Conservation (phyloP, 2,888 invertebrate species). For the Oasisia sp. region DNA sequence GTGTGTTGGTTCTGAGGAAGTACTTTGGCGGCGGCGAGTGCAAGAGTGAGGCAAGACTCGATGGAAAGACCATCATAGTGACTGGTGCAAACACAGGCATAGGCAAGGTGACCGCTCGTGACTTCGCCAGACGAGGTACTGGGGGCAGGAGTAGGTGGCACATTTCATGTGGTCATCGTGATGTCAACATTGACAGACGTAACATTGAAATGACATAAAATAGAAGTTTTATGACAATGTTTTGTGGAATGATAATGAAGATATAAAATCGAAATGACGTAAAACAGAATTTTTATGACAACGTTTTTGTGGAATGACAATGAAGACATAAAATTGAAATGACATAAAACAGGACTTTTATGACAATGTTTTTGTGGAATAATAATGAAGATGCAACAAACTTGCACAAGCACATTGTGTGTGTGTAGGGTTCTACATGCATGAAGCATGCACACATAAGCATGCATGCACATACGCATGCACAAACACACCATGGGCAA, state of each 20-base stretch:
- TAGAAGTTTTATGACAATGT: background rate
- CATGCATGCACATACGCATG: too few species aligned
- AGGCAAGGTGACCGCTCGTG: constrained; percentile 57
- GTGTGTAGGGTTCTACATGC: too few species aligned
- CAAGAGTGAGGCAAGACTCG: background rate
- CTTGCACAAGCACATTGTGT: too few species aligned
- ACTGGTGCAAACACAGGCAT: constrained; percentile 62
- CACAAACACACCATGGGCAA: too few species aligned
- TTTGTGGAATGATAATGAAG: background rate
- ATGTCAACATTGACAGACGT: constrained; percentile 1
- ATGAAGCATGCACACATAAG: too few species aligned
- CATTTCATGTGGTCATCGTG: background rate
- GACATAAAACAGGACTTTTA: background rate
- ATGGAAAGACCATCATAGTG: constrained; percentile 52
- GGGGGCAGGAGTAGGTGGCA: background rate
- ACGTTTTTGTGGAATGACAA: background rate
- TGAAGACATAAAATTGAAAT: background rate
- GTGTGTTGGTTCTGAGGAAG: background rate
- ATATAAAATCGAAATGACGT: background rate
- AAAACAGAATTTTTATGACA: background rate
- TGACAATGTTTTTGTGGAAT: too few species aligned
- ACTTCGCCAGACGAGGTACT: constrained; percentile 53
- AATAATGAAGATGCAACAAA: too few species aligned
- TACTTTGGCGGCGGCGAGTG: background rate
- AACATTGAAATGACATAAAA: background rate